Evolutionary conservation across 2,888 invertebrate genomes (phyloP).

Genomic region (Leptopilina myrica): DNA sequence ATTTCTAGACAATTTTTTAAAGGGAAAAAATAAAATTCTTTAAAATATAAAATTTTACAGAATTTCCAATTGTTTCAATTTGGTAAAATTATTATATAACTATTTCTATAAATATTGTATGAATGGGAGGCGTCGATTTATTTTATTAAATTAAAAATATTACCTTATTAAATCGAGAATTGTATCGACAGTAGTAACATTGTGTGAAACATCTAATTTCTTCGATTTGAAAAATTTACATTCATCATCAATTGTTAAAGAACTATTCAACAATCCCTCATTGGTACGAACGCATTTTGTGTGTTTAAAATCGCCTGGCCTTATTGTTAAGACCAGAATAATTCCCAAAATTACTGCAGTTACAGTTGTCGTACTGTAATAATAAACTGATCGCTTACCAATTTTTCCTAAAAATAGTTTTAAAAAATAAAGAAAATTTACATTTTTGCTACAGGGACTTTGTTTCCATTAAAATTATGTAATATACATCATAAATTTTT

Average conservation of each 20-base stretch:
- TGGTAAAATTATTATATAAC: too few species aligned
- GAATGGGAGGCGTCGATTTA: too few species aligned
- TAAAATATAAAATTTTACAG: too few species aligned
- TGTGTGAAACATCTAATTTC: conserved; percentile 34
- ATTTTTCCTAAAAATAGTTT: conserved; percentile 63
- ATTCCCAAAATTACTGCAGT: conserved; percentile 93
- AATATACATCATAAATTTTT: too few species aligned
- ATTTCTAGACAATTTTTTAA: too few species aligned
- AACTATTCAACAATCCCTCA: conserved; percentile 43
- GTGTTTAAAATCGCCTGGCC: conserved; percentile 83
- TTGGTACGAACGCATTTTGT: conserved; percentile 28
- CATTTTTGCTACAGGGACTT: neutral
- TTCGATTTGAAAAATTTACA: conserved; percentile 44
- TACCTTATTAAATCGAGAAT: conserved; percentile 93
- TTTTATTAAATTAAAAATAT: neutral
- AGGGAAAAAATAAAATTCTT: too few species aligned
- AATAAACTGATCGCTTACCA: conserved; percentile 76
- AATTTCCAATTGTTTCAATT: too few species aligned
- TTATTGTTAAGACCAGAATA: conserved; percentile 90
- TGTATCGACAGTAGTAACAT: conserved; percentile 89
- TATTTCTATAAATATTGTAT: too few species aligned
- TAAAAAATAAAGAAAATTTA: neutral
- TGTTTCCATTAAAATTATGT: too few species aligned
- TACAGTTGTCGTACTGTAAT: conserved; percentile 95
- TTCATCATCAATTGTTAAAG: neutral